Percentiles rank a stretch among this genome's conserved stretches.
Conservation (phyloP, 2,113 vertebrate genomes). For the Tringa solitaria region DNA sequence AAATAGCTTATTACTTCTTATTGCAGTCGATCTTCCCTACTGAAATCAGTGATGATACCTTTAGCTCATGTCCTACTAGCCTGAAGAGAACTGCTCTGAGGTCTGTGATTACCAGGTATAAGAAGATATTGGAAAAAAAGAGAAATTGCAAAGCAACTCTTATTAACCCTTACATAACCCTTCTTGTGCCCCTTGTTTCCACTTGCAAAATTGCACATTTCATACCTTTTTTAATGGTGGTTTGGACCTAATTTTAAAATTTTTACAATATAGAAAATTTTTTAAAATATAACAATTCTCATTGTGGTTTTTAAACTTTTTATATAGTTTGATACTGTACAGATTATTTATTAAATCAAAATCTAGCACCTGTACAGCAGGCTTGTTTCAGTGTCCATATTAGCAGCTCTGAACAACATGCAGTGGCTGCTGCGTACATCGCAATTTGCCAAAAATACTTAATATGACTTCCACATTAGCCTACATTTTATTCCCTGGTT, state of each 20-base stretch:
- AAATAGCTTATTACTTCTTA: conserved; percentile 38
- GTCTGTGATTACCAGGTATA: neutral
- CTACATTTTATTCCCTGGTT: neutral
- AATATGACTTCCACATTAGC: neutral
- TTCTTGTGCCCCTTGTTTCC: conserved; percentile 42
- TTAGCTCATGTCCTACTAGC: conserved; percentile 3
- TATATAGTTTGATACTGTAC: conserved; percentile 69
- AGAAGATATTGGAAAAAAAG: neutral
- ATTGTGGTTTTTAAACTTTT: conserved; percentile 73
- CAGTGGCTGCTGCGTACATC: neutral
- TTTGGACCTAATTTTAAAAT: conserved; percentile 48
- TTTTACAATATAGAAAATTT: conserved; percentile 54
- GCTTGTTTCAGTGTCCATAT: conserved; percentile 24
- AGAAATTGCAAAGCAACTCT: conserved; percentile 31
- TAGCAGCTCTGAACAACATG: neutral
- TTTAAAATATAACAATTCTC: conserved; percentile 48
- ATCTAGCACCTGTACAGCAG: conserved; percentile 3
- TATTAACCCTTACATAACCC: neutral
- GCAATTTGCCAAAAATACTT: conserved; percentile 5
- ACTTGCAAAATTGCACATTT: conserved; percentile 43
- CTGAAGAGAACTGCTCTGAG: conserved; percentile 1
- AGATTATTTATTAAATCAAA: conserved; percentile 51
- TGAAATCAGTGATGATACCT: conserved; percentile 19
- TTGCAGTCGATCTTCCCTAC: neutral
- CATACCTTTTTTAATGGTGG: conserved; percentile 53